phyloP scores from a whole-genome alignment of 2,797 vertebrate species.

The Periophthalmus magnuspinnatus region DNA sequence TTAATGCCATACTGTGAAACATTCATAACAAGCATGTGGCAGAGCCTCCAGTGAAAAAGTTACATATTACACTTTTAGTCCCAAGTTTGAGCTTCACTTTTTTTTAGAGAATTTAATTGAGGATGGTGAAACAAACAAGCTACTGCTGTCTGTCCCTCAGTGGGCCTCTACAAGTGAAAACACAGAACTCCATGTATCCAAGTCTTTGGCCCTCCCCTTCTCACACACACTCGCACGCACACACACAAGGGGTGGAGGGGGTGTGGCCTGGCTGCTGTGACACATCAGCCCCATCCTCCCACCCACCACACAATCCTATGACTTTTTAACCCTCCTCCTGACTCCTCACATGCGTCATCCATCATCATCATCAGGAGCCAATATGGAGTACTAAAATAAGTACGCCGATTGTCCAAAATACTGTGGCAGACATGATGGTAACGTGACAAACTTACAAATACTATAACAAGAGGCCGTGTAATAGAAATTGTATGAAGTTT shows the following conservation, averaged over 20 bases:
- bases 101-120: background rate
- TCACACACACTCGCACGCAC: background rate
- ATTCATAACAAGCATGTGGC: too few species aligned
- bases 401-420: background rate
- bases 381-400: background rate
- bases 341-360: slow-evolving; percentile 43
- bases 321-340: slow-evolving; percentile 20
- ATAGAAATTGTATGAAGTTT: background rate
- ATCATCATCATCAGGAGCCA: slow-evolving; percentile 18
- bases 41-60: too few species aligned
- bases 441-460: background rate
- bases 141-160: slow-evolving; percentile 26
- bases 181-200: slow-evolving; percentile 19
- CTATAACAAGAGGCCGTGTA: background rate
- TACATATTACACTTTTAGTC: too few species aligned
- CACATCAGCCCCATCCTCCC: slow-evolving; percentile 29
- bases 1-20: too few species aligned
- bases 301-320: slow-evolving; percentile 8
- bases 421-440: background rate
- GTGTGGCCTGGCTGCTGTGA: slow-evolving; percentile 42
- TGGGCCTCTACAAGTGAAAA: slow-evolving; percentile 22
- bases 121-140: slow-evolving; percentile 16
- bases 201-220: slow-evolving; percentile 32
- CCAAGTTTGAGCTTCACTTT: too few species aligned
- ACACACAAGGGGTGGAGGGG: slow-evolving; percentile 7